Conservation (phyloP, 2,888 invertebrate species). For the Campoplex nolae region DNA sequence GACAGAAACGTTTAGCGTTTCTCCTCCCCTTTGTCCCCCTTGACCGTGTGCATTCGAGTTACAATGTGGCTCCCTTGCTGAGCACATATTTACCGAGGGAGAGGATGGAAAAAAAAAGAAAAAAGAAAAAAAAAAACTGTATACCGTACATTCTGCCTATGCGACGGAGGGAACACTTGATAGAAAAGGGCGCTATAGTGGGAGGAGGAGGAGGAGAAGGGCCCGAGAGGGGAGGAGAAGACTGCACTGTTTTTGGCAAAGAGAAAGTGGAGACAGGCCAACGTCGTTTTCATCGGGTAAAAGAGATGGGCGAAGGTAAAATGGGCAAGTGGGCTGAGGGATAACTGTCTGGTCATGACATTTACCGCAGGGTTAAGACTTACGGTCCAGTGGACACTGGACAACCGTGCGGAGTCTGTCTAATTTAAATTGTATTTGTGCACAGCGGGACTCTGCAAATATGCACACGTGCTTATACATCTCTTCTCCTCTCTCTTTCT, state of each 20-base stretch:
- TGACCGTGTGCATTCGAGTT: slow-evolving; percentile 20
- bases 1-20: slow-evolving; percentile 50
- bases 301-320: slow-evolving; percentile 26
- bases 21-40: slow-evolving; percentile 28
- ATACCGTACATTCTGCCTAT: slow-evolving; percentile 1
- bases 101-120: slow-evolving; percentile 24
- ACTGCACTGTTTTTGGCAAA: slow-evolving; percentile 65
- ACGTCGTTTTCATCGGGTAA: slow-evolving; percentile 40
- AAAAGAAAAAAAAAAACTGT: background rate
- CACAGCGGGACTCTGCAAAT: slow-evolving; percentile 60
- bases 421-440: slow-evolving; percentile 79
- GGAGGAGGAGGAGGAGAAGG: background rate
- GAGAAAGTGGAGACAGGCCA: slow-evolving; percentile 47
- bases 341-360: slow-evolving; percentile 68
- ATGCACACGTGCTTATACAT: slow-evolving; percentile 46
- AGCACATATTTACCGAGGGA: slow-evolving; percentile 62
- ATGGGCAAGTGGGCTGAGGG: slow-evolving; percentile 18
- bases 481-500: slow-evolving; percentile 7
- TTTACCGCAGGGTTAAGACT: slow-evolving; percentile 74
- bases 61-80: slow-evolving; percentile 61
- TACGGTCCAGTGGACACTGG: slow-evolving; percentile 74
- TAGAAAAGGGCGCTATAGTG: slow-evolving; percentile 12
- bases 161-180: slow-evolving; percentile 46
- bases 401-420: slow-evolving; percentile 69
- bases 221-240: background rate